These are phyloP conservation scores for Oryzias woworae DNA, from an alignment of 2,113 vertebrate species.

Conservation along the genomic window DNA sequence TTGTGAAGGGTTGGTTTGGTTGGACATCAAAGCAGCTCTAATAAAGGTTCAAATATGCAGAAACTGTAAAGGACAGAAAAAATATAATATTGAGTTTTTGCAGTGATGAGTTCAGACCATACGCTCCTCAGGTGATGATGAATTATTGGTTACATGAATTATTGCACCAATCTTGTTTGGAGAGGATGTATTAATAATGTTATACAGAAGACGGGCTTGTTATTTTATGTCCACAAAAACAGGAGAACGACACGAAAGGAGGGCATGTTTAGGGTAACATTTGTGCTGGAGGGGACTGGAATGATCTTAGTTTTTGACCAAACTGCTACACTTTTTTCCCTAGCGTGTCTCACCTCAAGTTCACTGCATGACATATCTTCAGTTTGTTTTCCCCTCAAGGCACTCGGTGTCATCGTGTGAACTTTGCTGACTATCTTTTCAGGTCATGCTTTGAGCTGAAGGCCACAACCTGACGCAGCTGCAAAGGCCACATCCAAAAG, in stretches of 20 bases:
- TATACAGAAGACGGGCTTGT: conserved; percentile 41
- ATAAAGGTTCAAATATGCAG: conserved; percentile 3
- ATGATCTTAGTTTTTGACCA: conserved; percentile 35
- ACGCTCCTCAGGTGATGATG: conserved; percentile 50
- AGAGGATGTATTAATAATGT: conserved; percentile 47
- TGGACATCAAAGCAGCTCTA: too few relatives aligned
- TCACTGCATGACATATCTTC: conserved; percentile 39
- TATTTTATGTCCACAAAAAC: conserved; percentile 41
- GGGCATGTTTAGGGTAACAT: conserved; percentile 17
- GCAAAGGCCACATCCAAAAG: conserved; percentile 46
- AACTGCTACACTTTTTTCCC: conserved; percentile 22
- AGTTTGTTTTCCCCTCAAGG: conserved; percentile 36
- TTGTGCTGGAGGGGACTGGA: conserved; percentile 13
- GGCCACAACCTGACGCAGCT: conserved; percentile 23
- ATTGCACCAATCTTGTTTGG: conserved; percentile 33
- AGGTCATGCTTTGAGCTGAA: conserved; percentile 43
- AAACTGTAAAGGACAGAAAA: background rate
- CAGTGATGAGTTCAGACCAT: conserved; percentile 30
- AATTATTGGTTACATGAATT: conserved; percentile 49
- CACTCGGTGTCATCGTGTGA: conserved; percentile 21
- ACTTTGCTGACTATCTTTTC: conserved; percentile 16
- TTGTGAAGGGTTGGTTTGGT: too few relatives aligned
- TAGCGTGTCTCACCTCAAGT: conserved; percentile 44
- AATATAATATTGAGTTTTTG: conserved; percentile 4
- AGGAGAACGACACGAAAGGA: background rate